Evolutionary conservation across 92 coral and sea anemone genomes (phyloP).

Genomic region (Epizoanthus stellaris): DNA sequence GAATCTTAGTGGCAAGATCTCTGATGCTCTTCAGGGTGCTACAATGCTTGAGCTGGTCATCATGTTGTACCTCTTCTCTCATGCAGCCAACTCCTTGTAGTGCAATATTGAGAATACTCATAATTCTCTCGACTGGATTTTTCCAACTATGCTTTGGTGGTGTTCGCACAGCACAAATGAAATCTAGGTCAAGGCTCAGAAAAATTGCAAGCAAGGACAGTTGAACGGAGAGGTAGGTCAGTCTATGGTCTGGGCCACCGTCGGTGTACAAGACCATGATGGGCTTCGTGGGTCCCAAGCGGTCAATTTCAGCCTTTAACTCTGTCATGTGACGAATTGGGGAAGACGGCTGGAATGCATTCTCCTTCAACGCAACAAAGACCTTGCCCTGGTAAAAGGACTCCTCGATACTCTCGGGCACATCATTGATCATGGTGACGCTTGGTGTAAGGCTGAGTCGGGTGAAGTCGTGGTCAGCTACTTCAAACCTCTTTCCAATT

Average conservation of each 20-base stretch:
- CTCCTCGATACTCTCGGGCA: constrained; percentile 17
- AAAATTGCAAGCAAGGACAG: constrained; percentile 23
- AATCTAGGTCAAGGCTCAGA: constrained; percentile 28
- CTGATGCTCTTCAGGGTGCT: too few relatives aligned
- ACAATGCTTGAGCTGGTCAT: too few relatives aligned
- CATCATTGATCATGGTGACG: constrained; percentile 13
- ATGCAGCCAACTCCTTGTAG: too few relatives aligned
- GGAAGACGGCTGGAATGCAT: constrained; percentile 42
- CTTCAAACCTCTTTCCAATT: constrained; percentile 16
- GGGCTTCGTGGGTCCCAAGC: constrained; percentile 19
- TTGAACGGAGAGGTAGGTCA: constrained; percentile 47
- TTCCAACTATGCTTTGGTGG: constrained; percentile 41
- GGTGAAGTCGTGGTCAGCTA: constrained; percentile 52
- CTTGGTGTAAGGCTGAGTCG: constrained; percentile 28
- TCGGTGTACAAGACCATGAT: constrained; percentile 41
- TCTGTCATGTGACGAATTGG: constrained; percentile 43
- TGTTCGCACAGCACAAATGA: constrained; percentile 33
- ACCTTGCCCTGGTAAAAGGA: constrained; percentile 33
- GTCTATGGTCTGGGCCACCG: constrained; percentile 60
- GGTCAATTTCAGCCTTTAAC: constrained; percentile 15
- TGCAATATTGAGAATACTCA: constrained; percentile 18
- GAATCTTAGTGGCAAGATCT: too few relatives aligned
- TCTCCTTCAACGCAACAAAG: constrained; percentile 19
- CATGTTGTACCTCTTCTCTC: too few relatives aligned
- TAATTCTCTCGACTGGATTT: constrained; percentile 16